phyloP scores from a whole-genome alignment of 2,888 invertebrate genomes.

The Trachelus iudaicus region DNA sequence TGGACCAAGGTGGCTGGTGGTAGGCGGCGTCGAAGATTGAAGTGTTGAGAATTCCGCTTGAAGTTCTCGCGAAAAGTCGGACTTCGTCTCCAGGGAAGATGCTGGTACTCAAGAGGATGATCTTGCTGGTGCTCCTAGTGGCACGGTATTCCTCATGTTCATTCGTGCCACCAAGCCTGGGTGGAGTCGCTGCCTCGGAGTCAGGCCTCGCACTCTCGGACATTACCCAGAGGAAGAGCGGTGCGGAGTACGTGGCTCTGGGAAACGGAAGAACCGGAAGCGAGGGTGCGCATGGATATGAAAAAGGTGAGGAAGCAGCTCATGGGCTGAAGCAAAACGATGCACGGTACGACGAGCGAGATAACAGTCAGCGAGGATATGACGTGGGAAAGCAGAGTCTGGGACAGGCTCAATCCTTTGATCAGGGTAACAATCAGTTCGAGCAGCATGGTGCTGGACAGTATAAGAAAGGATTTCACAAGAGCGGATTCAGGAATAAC shows the following conservation, averaged over 20 bases:
- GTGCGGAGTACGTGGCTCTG: constrained; percentile 27
- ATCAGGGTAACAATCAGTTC: constrained; percentile 37
- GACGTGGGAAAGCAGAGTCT: constrained; percentile 67
- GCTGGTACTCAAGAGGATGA: neutral
- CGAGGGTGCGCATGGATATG: constrained; percentile 28
- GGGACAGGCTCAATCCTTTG: constrained; percentile 59
- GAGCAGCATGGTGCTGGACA: constrained; percentile 40
- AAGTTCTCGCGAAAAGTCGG: neutral
- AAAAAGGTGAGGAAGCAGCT: constrained; percentile 29
- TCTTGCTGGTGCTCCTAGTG: constrained; percentile 8
- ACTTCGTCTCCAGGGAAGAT: constrained; percentile 2
- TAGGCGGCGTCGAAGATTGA: neutral
- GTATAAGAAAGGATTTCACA: constrained; percentile 77
- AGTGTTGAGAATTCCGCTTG: neutral
- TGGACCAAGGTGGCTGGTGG: neutral
- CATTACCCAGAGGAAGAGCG: constrained; percentile 26
- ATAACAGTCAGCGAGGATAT: constrained; percentile 66
- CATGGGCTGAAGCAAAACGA: constrained; percentile 55
- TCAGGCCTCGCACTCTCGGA: constrained; percentile 27
- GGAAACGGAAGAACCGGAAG: constrained; percentile 31
- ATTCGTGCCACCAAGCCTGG: constrained; percentile 13
- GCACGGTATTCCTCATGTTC: neutral
- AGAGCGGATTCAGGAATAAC: constrained; percentile 76
- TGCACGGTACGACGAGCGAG: constrained; percentile 68
- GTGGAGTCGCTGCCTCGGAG: constrained; percentile 9